Base-by-base conservation (phyloP, 2,797 vertebrate genomes). In the Xenops minutus region DNA sequence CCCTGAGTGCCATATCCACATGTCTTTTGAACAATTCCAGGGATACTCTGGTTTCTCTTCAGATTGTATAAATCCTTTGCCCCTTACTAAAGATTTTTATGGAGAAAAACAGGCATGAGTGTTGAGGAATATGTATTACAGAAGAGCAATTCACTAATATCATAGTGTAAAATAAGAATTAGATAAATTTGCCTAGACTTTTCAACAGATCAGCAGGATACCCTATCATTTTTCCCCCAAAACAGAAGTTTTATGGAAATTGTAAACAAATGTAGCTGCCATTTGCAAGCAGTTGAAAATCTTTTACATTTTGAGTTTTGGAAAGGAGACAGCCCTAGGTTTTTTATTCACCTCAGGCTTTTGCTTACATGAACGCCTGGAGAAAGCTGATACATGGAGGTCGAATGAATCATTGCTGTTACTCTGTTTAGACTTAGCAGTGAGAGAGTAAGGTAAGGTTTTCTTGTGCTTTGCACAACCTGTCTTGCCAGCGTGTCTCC, bases 401-500 rank as follows among this genome's bases (percentile, higher is more conserved):
- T 3, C 24, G 67, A 18, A 9, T 4, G 24, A 19, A 48, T 85
- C 1, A 0, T 48, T 41, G n/a, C 30, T 66, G 51, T 76, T 49
- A 4, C 27, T 61, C 41, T 43, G 17, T 58, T 64, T 6, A 44
- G 21, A 3, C 1, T 30, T 21, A 26, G 34, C 32, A 56, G 46
- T 6, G 17, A 11, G 44, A 36, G 23, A 63, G 29, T 16, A 4
- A 41, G 41, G 34, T 52, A 34, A 14, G 24, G 8, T 74, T 36
- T 83, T 32, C 34, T 41, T 0, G 0, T 62, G n/a, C 24, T 36
- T 69, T 4, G 2, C 23, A 27, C 8, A 20, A 23, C 10, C 13
- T 30, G 0, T 29, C 26, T 62, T 34, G 39, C 19, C 1, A 3
- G 2, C 43, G 24, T 55, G 32, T 78, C 27, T 12, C 19, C 2